phyloP scores from a whole-genome alignment of 1,140 invertebrate species.

The Drosophila baimaii region DNA sequence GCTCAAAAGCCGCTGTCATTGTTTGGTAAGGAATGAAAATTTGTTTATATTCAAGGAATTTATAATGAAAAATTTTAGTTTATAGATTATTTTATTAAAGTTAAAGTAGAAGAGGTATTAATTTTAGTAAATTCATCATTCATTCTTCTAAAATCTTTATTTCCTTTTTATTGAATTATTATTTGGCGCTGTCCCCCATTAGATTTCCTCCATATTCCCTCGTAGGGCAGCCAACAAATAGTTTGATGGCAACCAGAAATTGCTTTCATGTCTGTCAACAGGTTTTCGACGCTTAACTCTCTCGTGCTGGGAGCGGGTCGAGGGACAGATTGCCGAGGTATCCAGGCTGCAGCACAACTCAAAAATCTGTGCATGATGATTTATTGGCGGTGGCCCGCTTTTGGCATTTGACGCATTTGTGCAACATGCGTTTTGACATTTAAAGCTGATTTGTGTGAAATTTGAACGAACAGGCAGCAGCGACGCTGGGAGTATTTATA shows the following conservation, averaged over 20 bases:
- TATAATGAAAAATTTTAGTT: background rate
- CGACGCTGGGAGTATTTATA: conserved; percentile 8
- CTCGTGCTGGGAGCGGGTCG: background rate
- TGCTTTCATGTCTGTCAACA: conserved; percentile 60
- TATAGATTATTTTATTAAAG: background rate
- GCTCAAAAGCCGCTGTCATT: too few relatives aligned
- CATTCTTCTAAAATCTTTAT: background rate
- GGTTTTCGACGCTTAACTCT: conserved; percentile 47
- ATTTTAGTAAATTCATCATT: background rate
- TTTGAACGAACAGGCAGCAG: conserved; percentile 48
- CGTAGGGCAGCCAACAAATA: conserved; percentile 39
- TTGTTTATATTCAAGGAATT: background rate
- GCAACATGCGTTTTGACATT: conserved; percentile 83
- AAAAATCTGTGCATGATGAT: conserved; percentile 64
- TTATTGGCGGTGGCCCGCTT: conserved; percentile 72
- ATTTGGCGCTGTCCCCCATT: background rate
- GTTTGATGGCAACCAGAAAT: conserved; percentile 45
- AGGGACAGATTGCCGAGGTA: conserved; percentile 17
- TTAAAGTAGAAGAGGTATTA: background rate
- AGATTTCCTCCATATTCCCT: background rate
- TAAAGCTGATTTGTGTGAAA: conserved; percentile 82
- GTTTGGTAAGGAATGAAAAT: background rate
- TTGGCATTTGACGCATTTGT: conserved; percentile 81
- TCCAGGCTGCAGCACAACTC: conserved; percentile 32
- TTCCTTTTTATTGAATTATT: too few relatives aligned